A percentile compares a stretch with the other conserved stretches of the same genome.
Evolutionary conservation across 2,888 invertebrate genomes (phyloP).

Genomic region (Vandiemenella viatica): DNA sequence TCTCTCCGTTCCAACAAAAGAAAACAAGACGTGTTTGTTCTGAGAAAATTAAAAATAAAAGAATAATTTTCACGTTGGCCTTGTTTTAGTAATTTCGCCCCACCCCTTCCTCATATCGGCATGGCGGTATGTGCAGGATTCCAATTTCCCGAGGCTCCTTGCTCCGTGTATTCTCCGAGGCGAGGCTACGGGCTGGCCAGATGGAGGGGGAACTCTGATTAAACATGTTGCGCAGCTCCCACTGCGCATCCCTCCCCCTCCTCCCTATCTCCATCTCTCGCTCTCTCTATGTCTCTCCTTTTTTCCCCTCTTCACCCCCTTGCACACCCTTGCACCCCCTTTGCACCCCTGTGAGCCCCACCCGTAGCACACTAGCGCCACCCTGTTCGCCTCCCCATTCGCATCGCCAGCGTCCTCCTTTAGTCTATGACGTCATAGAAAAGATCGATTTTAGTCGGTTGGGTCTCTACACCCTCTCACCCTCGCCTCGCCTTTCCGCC

Average conservation of each 20-base stretch:
- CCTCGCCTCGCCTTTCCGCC: background rate
- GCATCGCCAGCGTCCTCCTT: constrained; percentile 3
- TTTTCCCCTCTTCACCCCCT: too few relatives aligned
- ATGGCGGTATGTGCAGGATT: too few relatives aligned
- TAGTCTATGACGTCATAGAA: constrained; percentile 15
- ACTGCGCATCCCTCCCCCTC: constrained; percentile 1
- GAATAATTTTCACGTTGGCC: too few relatives aligned
- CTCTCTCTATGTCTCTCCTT: too few relatives aligned
- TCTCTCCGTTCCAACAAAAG: too few relatives aligned
- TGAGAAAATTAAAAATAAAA: too few relatives aligned
- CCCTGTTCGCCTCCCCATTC: background rate
- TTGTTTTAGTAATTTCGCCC: too few relatives aligned
- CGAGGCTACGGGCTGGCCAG: too few relatives aligned
- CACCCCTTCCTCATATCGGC: too few relatives aligned
- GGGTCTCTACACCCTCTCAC: constrained; percentile 24
- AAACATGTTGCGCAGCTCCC: constrained; percentile 1
- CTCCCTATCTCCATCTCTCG: constrained; percentile 3
- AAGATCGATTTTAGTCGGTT: constrained; percentile 13
- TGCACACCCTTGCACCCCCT: too few relatives aligned
- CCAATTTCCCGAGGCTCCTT: background rate
- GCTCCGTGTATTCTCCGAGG: background rate
- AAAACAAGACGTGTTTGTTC: too few relatives aligned
- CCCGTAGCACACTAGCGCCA: background rate
- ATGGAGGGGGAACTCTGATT: constrained; percentile 1
- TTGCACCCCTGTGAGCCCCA: too few relatives aligned